A percentile compares a stretch with the other conserved stretches of the same genome.
phyloP scores from a whole-genome alignment of 1,140 invertebrate genomes.

The Limonius californicus region DNA sequence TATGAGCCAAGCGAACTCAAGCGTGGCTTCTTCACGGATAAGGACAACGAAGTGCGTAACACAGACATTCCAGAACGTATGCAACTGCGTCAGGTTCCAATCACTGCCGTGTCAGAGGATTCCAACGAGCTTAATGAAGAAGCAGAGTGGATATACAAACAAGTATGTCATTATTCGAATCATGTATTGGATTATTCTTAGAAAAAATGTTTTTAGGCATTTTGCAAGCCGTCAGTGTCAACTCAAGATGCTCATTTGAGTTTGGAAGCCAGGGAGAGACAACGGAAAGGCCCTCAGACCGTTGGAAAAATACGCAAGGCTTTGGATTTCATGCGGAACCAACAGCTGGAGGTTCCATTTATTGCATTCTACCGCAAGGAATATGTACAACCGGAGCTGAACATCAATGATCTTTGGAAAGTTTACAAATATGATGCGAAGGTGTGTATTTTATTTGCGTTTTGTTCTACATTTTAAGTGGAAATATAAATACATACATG shows the following conservation, averaged over 20 bases:
- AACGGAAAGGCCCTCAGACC: conserved; percentile 60
- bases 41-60: conserved; percentile 88
- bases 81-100: conserved; percentile 84
- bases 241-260: conserved; percentile 61
- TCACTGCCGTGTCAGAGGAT: conserved; percentile 75
- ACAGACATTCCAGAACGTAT: conserved; percentile 89
- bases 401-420: conserved; percentile 95
- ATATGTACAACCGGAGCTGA: conserved; percentile 91
- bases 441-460: conserved; percentile 44
- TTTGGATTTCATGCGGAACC: conserved; percentile 93
- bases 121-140: conserved; percentile 90
- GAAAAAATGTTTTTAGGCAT: too few relatives aligned
- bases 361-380: conserved; percentile 99
- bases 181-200: too few relatives aligned
- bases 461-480: too few relatives aligned
- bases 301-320: conserved; percentile 90
- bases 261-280: conserved; percentile 54
- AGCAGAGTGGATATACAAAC: conserved; percentile 96
- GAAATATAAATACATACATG: too few relatives aligned
- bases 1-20: conserved; percentile 98
- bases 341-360: conserved; percentile 94
- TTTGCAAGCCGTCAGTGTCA: conserved; percentile 78
- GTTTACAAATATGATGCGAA: conserved; percentile 95
- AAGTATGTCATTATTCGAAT: conserved; percentile 43
- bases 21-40: conserved; percentile 90